These are phyloP conservation scores for Drepana falcataria DNA, from an alignment of 2,888 invertebrate genomes.

Conservation along the genomic window DNA sequence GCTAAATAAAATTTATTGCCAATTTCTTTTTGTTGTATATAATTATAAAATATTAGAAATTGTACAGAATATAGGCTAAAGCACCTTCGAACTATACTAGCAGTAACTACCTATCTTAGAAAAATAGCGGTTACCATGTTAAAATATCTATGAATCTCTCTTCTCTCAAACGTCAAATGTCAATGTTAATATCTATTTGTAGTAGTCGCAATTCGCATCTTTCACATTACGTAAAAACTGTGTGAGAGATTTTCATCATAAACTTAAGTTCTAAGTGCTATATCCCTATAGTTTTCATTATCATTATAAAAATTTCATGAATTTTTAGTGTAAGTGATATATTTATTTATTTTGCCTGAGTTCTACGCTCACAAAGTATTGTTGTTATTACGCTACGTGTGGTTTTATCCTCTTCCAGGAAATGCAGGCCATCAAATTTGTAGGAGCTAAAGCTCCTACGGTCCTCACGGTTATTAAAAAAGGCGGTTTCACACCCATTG, in stretches of 20 bases:
- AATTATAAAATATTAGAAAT: too few species aligned
- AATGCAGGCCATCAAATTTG: constrained; percentile 68
- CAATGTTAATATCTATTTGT: too few species aligned
- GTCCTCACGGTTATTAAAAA: constrained; percentile 66
- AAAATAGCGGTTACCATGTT: too few species aligned
- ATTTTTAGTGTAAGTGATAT: constrained; percentile 26
- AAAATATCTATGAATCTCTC: too few species aligned
- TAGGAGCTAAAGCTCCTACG: constrained; percentile 57
- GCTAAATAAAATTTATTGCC: too few species aligned
- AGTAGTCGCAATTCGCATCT: too few species aligned
- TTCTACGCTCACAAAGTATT: neutral
- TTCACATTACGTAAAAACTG: constrained; percentile 44
- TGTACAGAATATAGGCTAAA: too few species aligned
- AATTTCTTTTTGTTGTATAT: too few species aligned
- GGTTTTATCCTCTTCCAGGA: constrained; percentile 22
- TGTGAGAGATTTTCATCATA: constrained; percentile 6
- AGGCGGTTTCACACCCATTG: constrained; percentile 64
- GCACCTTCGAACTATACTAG: too few species aligned
- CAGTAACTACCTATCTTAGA: too few species aligned
- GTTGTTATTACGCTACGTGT: constrained; percentile 3
- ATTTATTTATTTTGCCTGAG: too few species aligned
- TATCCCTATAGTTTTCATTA: neutral
- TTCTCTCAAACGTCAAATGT: too few species aligned
- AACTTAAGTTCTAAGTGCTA: constrained; percentile 22
- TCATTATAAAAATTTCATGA: constrained; percentile 14